Percentiles rank a stretch among this genome's conserved stretches.
Conservation (phyloP, 2,113 vertebrate species). For the Larimichthys crocea region DNA sequence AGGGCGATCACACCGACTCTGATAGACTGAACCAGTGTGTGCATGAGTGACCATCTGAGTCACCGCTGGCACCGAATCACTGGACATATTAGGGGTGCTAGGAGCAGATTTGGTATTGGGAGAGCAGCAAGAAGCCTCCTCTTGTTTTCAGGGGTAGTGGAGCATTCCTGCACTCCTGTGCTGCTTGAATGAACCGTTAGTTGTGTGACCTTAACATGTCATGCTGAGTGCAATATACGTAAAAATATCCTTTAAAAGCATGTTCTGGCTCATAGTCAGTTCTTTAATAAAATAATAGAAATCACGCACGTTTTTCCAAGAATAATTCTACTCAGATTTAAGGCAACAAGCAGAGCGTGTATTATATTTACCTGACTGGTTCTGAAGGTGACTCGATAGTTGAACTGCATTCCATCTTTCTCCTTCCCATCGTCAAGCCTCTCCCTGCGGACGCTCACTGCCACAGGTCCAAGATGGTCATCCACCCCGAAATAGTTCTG, state of each 20-base stretch:
- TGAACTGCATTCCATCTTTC: slow-evolving; percentile 94
- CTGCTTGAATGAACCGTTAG: slow-evolving; percentile 49
- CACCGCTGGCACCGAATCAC: slow-evolving; percentile 35
- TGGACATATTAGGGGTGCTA: slow-evolving; percentile 36
- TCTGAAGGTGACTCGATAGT: slow-evolving; percentile 95
- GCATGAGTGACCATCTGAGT: slow-evolving; percentile 48
- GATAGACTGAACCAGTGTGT: slow-evolving; percentile 38
- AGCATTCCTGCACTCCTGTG: slow-evolving; percentile 36
- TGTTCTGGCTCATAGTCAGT: slow-evolving; percentile 1
- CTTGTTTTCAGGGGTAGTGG: slow-evolving; percentile 48
- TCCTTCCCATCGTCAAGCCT: slow-evolving; percentile 94
- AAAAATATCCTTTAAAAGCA: slow-evolving; percentile 43
- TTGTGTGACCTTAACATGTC: slow-evolving; percentile 38
- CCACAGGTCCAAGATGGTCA: slow-evolving; percentile 96
- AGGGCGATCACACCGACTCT: slow-evolving; percentile 20
- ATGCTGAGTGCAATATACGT: slow-evolving; percentile 25
- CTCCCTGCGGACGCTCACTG: slow-evolving; percentile 94
- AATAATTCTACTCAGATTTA: neutral
- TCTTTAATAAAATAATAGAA: slow-evolving; percentile 3
- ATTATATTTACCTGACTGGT: slow-evolving; percentile 92
- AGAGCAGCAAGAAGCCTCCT: slow-evolving; percentile 12
- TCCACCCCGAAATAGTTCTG: slow-evolving; percentile 98
- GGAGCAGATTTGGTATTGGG: slow-evolving; percentile 37
- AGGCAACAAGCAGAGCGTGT: neutral
- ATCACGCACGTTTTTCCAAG: slow-evolving; percentile 24